Evolutionary conservation across 2,797 vertebrate genomes (phyloP).

Genomic region (Phoxinus dragarum): DNA sequence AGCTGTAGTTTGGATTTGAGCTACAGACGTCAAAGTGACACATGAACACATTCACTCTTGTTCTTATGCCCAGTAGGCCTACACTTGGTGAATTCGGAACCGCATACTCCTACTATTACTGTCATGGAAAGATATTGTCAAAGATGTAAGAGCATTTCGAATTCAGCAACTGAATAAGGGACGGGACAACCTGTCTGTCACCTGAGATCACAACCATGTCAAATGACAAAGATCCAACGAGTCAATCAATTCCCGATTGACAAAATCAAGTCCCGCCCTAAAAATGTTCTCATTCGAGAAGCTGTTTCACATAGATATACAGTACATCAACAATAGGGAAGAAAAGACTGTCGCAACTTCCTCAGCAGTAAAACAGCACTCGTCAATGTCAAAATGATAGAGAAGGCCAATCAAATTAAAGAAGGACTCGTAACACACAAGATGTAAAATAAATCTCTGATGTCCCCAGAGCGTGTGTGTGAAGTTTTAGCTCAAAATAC

Average conservation of each 20-base stretch:
- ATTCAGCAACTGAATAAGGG: not conserved
- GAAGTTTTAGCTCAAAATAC: too few species aligned
- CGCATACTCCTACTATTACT: too few species aligned
- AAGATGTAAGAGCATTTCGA: too few species aligned
- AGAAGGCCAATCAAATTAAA: not conserved
- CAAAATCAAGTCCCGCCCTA: not conserved
- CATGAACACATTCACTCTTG: not conserved
- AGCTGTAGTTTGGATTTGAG: constrained; percentile 22
- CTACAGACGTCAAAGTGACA: not conserved
- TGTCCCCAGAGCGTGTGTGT: too few species aligned
- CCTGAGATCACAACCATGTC: not conserved
- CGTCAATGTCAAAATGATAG: not conserved
- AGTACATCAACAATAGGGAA: not conserved
- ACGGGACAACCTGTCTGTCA: not conserved
- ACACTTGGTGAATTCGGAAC: not conserved
- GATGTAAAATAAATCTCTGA: too few species aligned
- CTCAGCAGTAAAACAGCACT: not conserved
- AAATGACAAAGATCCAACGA: not conserved
- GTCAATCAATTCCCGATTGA: not conserved
- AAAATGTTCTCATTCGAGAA: not conserved
- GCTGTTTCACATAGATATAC: not conserved
- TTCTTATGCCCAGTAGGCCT: not conserved
- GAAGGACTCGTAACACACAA: too few species aligned
- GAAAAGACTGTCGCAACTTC: not conserved
- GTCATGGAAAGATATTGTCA: too few species aligned